Percentiles rank a stretch among this genome's conserved stretches.
These are phyloP conservation scores for Meriones unguiculatus DNA, from an alignment of 2,113 vertebrate species.

Conservation along the genomic window DNA sequence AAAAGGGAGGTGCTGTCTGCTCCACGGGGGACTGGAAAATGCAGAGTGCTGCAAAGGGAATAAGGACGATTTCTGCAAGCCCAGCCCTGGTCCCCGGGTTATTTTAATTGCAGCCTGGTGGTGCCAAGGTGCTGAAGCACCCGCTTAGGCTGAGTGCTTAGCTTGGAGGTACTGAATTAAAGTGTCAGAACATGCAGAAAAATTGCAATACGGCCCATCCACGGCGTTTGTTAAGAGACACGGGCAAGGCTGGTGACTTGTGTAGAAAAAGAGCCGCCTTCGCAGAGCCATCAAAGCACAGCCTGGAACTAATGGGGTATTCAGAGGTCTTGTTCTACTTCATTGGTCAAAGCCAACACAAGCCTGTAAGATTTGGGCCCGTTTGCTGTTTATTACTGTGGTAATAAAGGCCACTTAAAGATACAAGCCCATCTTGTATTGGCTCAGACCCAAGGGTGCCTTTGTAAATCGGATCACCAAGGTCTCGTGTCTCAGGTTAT, in stretches of 20 bases:
- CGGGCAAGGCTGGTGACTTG: slow-evolving; percentile 89
- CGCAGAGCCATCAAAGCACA: slow-evolving; percentile 89
- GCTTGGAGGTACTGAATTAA: slow-evolving; percentile 91
- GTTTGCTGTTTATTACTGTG: slow-evolving; percentile 89
- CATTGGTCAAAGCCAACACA: slow-evolving; percentile 92
- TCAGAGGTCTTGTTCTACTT: slow-evolving; percentile 91
- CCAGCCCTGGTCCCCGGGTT: slow-evolving; percentile 93
- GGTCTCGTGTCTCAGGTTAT: slow-evolving; percentile 45
- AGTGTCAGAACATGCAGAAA: slow-evolving; percentile 92
- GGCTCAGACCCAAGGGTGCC: slow-evolving; percentile 61
- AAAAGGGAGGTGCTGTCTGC: slow-evolving; percentile 76
- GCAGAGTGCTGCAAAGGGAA: slow-evolving; percentile 82
- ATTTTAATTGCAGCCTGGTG: slow-evolving; percentile 95
- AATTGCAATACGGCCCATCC: slow-evolving; percentile 90
- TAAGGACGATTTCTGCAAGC: slow-evolving; percentile 85
- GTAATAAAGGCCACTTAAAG: slow-evolving; percentile 89
- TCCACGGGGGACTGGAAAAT: slow-evolving; percentile 79
- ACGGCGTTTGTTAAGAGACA: slow-evolving; percentile 90
- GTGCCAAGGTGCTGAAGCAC: slow-evolving; percentile 90
- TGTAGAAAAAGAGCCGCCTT: slow-evolving; percentile 88
- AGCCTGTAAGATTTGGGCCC: slow-evolving; percentile 89
- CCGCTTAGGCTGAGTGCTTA: slow-evolving; percentile 89
- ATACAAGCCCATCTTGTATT: slow-evolving; percentile 82
- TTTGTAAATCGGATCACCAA: slow-evolving; percentile 67
- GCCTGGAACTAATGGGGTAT: slow-evolving; percentile 92